Conservation (phyloP, 1,140 invertebrate genomes). For the Solen grandis region DNA sequence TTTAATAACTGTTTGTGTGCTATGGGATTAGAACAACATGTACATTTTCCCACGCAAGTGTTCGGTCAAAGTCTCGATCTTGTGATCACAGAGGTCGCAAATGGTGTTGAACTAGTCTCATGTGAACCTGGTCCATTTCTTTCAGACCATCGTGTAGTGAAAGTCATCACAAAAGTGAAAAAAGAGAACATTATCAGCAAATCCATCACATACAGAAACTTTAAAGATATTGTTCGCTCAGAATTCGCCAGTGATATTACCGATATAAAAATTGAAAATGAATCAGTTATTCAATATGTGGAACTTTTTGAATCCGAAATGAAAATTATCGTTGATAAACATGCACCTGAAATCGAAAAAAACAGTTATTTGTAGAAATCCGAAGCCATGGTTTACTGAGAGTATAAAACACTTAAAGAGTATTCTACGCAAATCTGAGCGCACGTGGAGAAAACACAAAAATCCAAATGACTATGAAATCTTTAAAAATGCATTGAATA, state of each 20-base stretch:
- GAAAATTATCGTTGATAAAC: conserved; percentile 10
- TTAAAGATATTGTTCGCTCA: neutral
- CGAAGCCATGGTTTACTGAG: conserved; percentile 8
- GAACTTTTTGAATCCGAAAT: conserved; percentile 3
- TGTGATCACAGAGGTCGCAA: neutral
- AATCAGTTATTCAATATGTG: neutral
- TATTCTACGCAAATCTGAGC: neutral
- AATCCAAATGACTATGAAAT: neutral
- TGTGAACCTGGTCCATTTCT: conserved; percentile 4
- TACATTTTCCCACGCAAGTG: conserved; percentile 28
- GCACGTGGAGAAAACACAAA: neutral
- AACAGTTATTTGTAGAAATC: conserved; percentile 20
- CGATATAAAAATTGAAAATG: neutral
- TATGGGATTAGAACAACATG: conserved; percentile 9
- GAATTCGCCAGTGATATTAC: neutral
- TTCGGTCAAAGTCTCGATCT: conserved; percentile 9
- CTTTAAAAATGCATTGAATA: neutral
- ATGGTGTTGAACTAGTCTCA: conserved; percentile 2
- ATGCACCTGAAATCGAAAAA: conserved; percentile 31
- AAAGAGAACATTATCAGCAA: conserved; percentile 31
- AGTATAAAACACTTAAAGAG: neutral
- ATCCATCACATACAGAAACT: conserved; percentile 1
- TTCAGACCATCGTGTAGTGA: conserved; percentile 1
- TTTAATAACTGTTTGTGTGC: conserved; percentile 11
- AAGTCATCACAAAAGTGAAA: conserved; percentile 17